Base-by-base conservation (phyloP, 2,888 invertebrate genomes). In the Megamerina dolium region DNA sequence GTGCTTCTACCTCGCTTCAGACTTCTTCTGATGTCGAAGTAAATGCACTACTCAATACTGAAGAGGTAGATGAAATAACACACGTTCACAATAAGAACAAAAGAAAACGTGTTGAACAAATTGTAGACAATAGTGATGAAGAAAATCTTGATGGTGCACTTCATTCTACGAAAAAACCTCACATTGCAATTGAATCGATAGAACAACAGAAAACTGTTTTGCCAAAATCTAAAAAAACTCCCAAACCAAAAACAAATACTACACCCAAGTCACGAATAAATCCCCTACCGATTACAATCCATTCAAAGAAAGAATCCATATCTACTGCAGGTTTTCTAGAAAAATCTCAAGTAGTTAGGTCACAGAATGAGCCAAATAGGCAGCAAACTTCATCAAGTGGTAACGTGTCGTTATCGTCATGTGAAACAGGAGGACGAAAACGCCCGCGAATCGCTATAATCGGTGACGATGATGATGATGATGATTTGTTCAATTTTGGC, bases 401-500 rank as follows among this genome's bases (percentile, higher is more conserved):
- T 8, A 34, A 29, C 5, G 41, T 26, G 5, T 32, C 40, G 2
- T 35, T n/a, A 5, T 9, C 45, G 3, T 27, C 42, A 2, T 41
- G 32, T 18, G 30, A 21, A 18, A 44, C 20, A 6, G 37, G 40
- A n/a, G 23, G 48, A 1, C 48, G 45, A 1, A 68, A 68, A 38
- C 58, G 65, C 5, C 44, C 59, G 8, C 57, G 56, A 2, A 49
- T 68, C 17, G 54, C 63, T 26, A 44, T 49, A n/a, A 45, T 68
- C 3, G 57, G 56, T 29, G 64, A 64, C 37, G 55, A 59, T 43
- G 66, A 56, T 20, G 53, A 65, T 37, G 60, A 59, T 13, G 63
- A 61, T 12, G 57, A 64, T 48, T 47, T 64, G 3, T 68, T 68
- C 21, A 52, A 61, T 20, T 68, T 66, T 52, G 60, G 52, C 2